A percentile compares a stretch with the other conserved stretches of the same genome.
These are phyloP conservation scores for cat (Felis catus) DNA, from an alignment of 2,113 vertebrate species.

Conservation along the genomic window DNA sequence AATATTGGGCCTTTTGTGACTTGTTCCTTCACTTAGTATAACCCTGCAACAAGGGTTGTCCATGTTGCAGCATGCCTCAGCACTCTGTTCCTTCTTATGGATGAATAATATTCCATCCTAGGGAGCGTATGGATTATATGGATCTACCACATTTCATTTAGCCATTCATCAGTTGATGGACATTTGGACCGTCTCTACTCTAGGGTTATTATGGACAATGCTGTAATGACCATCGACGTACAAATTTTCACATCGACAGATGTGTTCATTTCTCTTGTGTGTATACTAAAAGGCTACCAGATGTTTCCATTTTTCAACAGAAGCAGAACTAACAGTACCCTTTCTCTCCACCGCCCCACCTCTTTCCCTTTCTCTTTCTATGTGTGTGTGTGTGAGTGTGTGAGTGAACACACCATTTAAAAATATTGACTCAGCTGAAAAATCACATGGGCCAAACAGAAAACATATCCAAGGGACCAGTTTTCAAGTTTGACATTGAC, in stretches of 20 bases:
- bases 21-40: not conserved
- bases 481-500: not conserved
- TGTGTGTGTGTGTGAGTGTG: not conserved
- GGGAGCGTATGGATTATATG: not conserved
- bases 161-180: not conserved
- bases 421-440: not conserved
- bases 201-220: not conserved
- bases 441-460: not conserved
- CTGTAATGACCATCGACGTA: not conserved
- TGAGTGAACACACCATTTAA: not conserved
- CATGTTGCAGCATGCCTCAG: rapidly evolving
- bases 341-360: not conserved
- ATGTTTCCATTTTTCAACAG: not conserved
- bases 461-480: not conserved
- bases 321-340: not conserved
- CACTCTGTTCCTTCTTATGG: not conserved
- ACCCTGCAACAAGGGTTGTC: not conserved
- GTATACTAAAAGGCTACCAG: not conserved
- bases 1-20: not conserved
- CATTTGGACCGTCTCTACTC: not conserved
- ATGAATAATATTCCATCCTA: not conserved
- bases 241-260: not conserved
- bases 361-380: not conserved
- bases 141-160: not conserved
- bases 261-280: not conserved